A percentile compares a stretch with the other conserved stretches of the same genome.
phyloP scores from a whole-genome alignment of 2,888 invertebrate genomes.

The Caenorhabditis doughertyi region DNA sequence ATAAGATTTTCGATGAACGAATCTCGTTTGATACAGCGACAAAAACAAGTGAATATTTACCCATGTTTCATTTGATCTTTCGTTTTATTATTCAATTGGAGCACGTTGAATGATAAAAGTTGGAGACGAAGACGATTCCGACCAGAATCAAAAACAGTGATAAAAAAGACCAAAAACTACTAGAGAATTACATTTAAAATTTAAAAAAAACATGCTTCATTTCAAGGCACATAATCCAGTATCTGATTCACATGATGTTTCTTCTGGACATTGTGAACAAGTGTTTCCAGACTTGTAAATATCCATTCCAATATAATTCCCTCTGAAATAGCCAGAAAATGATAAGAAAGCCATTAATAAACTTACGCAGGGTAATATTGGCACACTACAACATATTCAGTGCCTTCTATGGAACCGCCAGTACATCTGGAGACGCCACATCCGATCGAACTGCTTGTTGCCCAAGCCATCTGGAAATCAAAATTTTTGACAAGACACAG shows the following conservation, averaged over 20 bases:
- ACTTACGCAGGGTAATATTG: conserved; percentile 47
- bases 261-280: conserved; percentile 34
- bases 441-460: conserved; percentile 34
- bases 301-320: conserved; percentile 17
- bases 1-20: background rate
- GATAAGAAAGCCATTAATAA: background rate
- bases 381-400: conserved; percentile 49
- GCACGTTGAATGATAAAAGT: background rate
- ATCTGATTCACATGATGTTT: conserved; percentile 28
- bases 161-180: background rate
- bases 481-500: background rate
- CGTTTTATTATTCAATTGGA: background rate
- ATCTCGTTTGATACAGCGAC: background rate
- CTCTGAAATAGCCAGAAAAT: conserved; percentile 4
- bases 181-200: background rate
- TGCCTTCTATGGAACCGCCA: conserved; percentile 4
- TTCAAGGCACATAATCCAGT: conserved; percentile 48
- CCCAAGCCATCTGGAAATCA: conserved; percentile 53
- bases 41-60: conserved; percentile 1
- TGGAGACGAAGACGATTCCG: background rate
- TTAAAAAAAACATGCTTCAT: too few relatives aligned
- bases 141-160: too few relatives aligned
- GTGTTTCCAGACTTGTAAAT: conserved; percentile 38
- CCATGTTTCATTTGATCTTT: background rate
- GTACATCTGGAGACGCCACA: conserved; percentile 48